Evolutionary conservation across 2,888 invertebrate genomes (phyloP).

Genomic region (Incurvaria masculella): DNA sequence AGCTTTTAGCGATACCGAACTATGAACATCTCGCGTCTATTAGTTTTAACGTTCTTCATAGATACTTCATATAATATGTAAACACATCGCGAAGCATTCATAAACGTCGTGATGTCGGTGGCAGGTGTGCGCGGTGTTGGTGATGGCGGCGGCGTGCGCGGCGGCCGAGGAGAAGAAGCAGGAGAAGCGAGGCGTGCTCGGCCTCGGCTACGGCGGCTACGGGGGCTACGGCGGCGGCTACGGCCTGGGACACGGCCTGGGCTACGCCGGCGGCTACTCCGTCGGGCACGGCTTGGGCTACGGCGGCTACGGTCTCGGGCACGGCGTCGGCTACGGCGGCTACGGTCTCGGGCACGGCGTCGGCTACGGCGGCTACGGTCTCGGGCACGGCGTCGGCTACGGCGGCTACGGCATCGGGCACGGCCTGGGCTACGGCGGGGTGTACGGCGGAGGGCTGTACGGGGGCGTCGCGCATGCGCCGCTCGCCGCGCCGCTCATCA

Average conservation of each 20-base stretch:
- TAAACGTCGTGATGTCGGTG: too few relatives aligned
- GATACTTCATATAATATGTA: too few relatives aligned
- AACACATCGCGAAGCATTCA: too few relatives aligned
- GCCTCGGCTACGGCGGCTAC: slow-evolving; percentile 30
- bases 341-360: slow-evolving; percentile 2
- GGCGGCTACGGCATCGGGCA: slow-evolving; percentile 1
- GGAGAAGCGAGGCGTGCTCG: slow-evolving; percentile 46
- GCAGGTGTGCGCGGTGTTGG: slow-evolving; percentile 34
- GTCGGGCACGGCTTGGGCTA: neutral
- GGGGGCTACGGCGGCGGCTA: neutral
- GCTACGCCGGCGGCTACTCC: neutral
- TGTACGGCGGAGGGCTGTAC: slow-evolving; percentile 17
- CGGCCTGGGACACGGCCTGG: slow-evolving; percentile 2
- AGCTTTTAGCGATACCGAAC: too few relatives aligned
- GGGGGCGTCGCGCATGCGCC: slow-evolving; percentile 1
- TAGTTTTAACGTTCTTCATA: too few relatives aligned
- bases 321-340: slow-evolving; percentile 5
- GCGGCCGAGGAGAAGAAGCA: slow-evolving; percentile 45
- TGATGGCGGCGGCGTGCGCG: slow-evolving; percentile 29
- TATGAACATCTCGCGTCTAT: too few relatives aligned
- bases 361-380: slow-evolving; percentile 17
- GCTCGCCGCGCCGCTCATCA: slow-evolving; percentile 3
- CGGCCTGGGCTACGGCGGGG: slow-evolving; percentile 2
- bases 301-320: neutral
- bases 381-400: slow-evolving; percentile 5